These are phyloP conservation scores for Liasis olivaceus DNA, from an alignment of 2,797 vertebrate genomes.

Conservation along the genomic window DNA sequence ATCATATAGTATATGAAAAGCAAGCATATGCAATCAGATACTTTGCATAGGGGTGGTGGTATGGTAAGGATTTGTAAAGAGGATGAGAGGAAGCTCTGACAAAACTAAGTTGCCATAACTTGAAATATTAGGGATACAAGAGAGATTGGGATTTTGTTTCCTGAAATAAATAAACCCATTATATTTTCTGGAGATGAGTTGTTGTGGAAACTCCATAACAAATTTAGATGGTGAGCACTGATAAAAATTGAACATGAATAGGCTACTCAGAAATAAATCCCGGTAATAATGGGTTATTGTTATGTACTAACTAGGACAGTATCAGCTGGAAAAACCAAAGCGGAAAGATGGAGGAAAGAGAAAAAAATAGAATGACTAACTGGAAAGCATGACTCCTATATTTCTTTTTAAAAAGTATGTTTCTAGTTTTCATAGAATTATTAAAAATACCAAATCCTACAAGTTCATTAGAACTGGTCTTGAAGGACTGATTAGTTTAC, in stretches of 20 bases:
- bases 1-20: background rate
- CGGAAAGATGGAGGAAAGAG: too few relatives aligned
- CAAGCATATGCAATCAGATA: background rate
- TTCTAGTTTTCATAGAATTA: too few relatives aligned
- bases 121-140: background rate
- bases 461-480: too few relatives aligned
- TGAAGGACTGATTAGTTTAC: too few relatives aligned
- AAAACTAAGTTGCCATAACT: background rate
- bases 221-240: background rate
- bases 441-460: too few relatives aligned
- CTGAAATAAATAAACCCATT: background rate
- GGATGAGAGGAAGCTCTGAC: background rate
- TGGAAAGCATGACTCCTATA: too few relatives aligned
- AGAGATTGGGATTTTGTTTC: background rate
- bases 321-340: too few relatives aligned
- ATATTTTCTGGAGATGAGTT: background rate
- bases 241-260: background rate
- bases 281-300: too few relatives aligned
- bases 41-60: too few relatives aligned
- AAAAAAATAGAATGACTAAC: too few relatives aligned
- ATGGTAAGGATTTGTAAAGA: background rate
- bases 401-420: too few relatives aligned
- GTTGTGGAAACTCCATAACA: background rate
- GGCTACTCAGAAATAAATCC: background rate
- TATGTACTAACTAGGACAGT: too few relatives aligned